These are phyloP conservation scores for Chelonus insularis DNA, from an alignment of 1,140 invertebrate genomes.

Conservation along the genomic window DNA sequence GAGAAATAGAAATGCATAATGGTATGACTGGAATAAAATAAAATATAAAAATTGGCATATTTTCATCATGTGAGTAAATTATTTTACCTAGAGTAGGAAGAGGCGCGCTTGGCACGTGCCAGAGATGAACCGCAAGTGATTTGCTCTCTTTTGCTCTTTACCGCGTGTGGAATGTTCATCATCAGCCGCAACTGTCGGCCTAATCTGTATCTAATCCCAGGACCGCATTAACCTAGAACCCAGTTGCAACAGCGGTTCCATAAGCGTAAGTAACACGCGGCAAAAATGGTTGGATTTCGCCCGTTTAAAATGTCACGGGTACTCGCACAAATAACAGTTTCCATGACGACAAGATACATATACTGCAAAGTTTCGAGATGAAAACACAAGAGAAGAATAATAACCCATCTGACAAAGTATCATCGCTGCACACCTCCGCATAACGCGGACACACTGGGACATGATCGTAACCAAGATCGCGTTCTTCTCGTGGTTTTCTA, in stretches of 20 bases:
- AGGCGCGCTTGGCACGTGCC: conserved; percentile 21
- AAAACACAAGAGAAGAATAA: not conserved
- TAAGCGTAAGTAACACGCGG: conserved; percentile 23
- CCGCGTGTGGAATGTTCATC: conserved; percentile 14
- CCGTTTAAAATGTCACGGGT: conserved; percentile 32
- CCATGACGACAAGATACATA: not conserved
- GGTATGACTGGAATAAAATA: too few species aligned
- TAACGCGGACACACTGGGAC: not conserved
- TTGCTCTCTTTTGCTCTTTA: conserved; percentile 12
- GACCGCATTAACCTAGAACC: conserved; percentile 24
- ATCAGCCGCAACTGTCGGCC: conserved; percentile 1
- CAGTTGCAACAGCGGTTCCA: conserved; percentile 21
- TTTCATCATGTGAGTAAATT: not conserved
- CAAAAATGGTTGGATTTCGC: conserved; percentile 28
- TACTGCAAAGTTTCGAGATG: not conserved
- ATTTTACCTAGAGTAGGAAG: conserved; percentile 1
- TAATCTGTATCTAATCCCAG: conserved; percentile 25
- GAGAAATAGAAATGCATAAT: too few species aligned
- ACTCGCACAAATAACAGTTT: conserved; percentile 12
- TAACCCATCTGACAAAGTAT: not conserved
- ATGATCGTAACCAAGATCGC: not conserved
- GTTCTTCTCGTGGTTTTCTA: conserved; percentile 31
- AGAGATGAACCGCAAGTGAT: conserved; percentile 24
- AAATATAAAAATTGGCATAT: not conserved
- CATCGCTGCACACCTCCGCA: not conserved